Evolutionary conservation across 2,113 vertebrate species (phyloP), one percentile per base, ranked within the genome.

Genomic region (Chlamydotis undulata): DNA sequence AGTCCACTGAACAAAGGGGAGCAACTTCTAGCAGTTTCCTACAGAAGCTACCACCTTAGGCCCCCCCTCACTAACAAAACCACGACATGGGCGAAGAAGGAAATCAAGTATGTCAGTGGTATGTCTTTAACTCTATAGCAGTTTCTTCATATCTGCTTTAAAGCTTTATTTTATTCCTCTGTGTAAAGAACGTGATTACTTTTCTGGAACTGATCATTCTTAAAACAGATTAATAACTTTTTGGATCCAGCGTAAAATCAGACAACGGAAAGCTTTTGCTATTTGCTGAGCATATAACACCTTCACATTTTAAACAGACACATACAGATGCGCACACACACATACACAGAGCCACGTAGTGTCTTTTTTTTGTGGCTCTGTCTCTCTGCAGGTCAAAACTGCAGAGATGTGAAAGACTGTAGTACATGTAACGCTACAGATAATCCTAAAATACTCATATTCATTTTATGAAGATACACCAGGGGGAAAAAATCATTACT

Each of bases 331-430:
- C 8, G 5, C 17, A 19, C 8, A 16, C 7, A 28, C 41, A 7
- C 9, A 35, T 43, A 43, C 41, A 31, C 16, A 43, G 14, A 5
- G 41, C 41, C 1, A 1, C 2, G 8, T 1, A 24, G 3, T 12
- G 8, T 22, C 43, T 71, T 75, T 71, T 37, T 37, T 41, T 64
- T n/a, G 11, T 43, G 41, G 41, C 41, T 29, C 24, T 67, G 21
- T 68, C n/a, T 64, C 9, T 59, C 24, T 68, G 24, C 19, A 67
- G 26, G 28, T 77, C 31, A 80, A 73, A 87, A 67, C 19, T 74
- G 47, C 31, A 49, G 60, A 53, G 53, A 14, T 43, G 16, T 33
- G 19, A 33, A 81, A 87, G 47, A 60, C 29, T 59, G 18, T 31
- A 53, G 56, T 67, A 59, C 6, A 57, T 18, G 26, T 29, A 83